phyloP scores from a whole-genome alignment of 2,113 vertebrate species.

The Ifrita kowaldi region DNA sequence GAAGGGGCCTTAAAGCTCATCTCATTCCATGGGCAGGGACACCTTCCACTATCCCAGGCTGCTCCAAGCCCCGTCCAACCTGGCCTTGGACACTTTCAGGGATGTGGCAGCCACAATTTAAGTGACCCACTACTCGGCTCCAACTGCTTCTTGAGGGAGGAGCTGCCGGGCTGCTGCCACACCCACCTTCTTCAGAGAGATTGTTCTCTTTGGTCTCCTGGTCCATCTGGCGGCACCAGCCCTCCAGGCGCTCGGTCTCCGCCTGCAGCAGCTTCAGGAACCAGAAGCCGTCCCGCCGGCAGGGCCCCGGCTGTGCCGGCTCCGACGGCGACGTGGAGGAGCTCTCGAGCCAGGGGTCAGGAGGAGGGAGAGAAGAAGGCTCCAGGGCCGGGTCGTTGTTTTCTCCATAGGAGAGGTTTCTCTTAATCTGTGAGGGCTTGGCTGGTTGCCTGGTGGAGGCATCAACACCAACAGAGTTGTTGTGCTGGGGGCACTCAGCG shows the following conservation, averaged over 20 bases:
- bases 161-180: not conserved
- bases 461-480: constrained; percentile 79
- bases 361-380: constrained; percentile 92
- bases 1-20: not conserved
- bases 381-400: constrained; percentile 92
- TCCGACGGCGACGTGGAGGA: constrained; percentile 78
- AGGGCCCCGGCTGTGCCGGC: constrained; percentile 76
- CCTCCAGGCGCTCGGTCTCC: constrained; percentile 93
- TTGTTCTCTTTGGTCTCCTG: constrained; percentile 97
- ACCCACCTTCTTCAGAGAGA: constrained; percentile 93
- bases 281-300: constrained; percentile 94
- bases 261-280: constrained; percentile 97
- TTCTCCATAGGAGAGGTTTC: constrained; percentile 96
- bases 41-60: not conserved
- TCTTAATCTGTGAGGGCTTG: constrained; percentile 90
- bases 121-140: too few relatives aligned
- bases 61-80: not conserved
- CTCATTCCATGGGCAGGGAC: not conserved
- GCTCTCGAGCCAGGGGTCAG: constrained; percentile 94
- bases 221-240: constrained; percentile 99
- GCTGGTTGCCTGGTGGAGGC: constrained; percentile 82
- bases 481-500: constrained; percentile 83
- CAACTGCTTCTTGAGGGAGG: not conserved
- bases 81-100: not conserved
- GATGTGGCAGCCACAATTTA: not conserved